Base-by-base conservation (phyloP, 2,113 vertebrate genomes). In the Eulemur rufifrons region DNA sequence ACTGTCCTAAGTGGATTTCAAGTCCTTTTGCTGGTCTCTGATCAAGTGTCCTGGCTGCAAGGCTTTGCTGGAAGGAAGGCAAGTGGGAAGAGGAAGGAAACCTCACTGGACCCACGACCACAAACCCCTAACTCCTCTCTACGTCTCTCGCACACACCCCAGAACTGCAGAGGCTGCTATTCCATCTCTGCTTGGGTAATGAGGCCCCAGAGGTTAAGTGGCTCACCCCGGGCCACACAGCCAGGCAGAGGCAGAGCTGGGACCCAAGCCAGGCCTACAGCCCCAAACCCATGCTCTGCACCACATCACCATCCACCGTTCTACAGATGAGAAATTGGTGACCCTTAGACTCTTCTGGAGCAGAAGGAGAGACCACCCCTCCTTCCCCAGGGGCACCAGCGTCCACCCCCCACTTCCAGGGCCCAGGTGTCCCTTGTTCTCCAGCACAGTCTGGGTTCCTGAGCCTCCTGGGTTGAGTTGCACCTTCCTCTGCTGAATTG, bases 401-500 rank as follows among this genome's bases (percentile, higher is more conserved):
- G n/a, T 18, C 34, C 63, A 42, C 27, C 21, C 20, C 14, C 21
- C 39, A 71, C 37, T 34, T 11, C 1, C 3, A 5, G 80, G 37
- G 0, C 29, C 34, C 8, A 76, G 83, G 39, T 7, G 11, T 2
- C 34, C 45, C 11, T 13, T 2, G 2, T n/a, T 80, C 27, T 32
- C 34, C 42, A 42, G 10, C 66, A 64, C 45, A 34, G 34, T 34
- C 20, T 42, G 17, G 37, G 37, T 71, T 84, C 64, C 80, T 54
- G 32, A 76, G 61, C 76, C 63, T 95, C 54, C 42, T 69, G 81
- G 39, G 80, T 92, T 82, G 81, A 15, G 1, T 83, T 84, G 78
- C 82, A 39, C 97, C 97, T 98, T 98, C 97, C 95, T 91, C 97
- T 95, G 96, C 98, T 98, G 81, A 96, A 89, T 86, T 84, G 81